phyloP scores from a whole-genome alignment of 2,113 vertebrate genomes.

The Esox niger region DNA sequence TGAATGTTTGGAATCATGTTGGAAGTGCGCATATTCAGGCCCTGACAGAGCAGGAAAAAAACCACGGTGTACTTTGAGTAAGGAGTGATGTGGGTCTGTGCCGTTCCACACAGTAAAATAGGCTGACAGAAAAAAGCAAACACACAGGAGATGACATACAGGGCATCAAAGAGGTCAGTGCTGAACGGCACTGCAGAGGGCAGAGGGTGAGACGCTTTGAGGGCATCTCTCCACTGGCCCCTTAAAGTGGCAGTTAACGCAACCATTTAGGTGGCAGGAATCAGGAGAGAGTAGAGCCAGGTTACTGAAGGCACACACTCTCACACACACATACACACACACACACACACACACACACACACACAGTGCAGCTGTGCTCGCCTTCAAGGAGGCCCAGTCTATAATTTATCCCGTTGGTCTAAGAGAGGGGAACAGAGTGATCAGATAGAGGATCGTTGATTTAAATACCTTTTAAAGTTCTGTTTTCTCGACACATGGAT shows the following conservation, averaged over 20 bases:
- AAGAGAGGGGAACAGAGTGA: constrained; percentile 40
- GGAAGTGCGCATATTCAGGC: background rate
- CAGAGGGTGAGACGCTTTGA: constrained; percentile 2
- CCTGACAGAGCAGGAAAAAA: background rate
- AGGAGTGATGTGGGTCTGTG: background rate
- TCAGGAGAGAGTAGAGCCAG: background rate
- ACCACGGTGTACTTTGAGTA: background rate
- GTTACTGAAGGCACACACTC: background rate
- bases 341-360: background rate
- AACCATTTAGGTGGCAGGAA: too few relatives aligned
- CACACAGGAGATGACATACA: constrained; percentile 20
- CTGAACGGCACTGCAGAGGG: constrained; percentile 12
- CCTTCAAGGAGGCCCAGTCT: constrained; percentile 3
- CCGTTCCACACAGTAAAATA: constrained; percentile 35
- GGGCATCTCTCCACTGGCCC: background rate
- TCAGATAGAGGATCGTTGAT: constrained; percentile 30
- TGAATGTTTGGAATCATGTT: background rate
- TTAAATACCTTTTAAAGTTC: constrained; percentile 46
- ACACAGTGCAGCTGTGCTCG: constrained; percentile 19
- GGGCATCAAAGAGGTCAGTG: constrained; percentile 6
- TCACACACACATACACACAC: background rate
- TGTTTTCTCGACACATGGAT: background rate
- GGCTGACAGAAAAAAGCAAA: constrained; percentile 31
- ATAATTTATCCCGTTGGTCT: constrained; percentile 31
- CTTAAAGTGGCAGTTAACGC: background rate